Base-by-base conservation (phyloP, 2,888 invertebrate species). In the Tiliacea citrago region DNA sequence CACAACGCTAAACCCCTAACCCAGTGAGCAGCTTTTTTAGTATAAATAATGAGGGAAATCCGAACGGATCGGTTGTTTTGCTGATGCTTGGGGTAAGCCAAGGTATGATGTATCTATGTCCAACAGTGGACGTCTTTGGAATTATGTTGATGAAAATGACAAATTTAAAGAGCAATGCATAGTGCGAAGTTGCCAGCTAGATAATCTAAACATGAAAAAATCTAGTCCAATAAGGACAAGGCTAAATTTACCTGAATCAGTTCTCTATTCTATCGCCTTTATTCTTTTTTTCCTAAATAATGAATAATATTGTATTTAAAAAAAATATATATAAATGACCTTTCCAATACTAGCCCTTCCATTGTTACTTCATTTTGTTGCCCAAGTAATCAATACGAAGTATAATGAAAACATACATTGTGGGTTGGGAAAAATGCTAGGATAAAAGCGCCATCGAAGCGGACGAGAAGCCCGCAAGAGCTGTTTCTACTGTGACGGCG, bases 321-420 rank as follows among this genome's bases (percentile, higher is more conserved):
- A 63, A 67, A 62, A 12, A 45, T 21, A n/a, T n/a, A n/a, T 70
- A 61, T 66, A 60, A 68, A 81, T 70, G 53, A 60, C 53, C 35
- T 84, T 63, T 53, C n/a, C 49, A 62, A 63, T 70, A 65, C 53
- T 62, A 60, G 45, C 47, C 49, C 73, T 80, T 76, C 77, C 60
- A 82, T 86, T 88, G 86, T 86, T 83, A 75, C 73, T 72, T 67
- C 73, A 77, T 84, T 75, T 80, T 61, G 58, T 81, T 61, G 75
- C 75, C 82, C 76, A 73, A 84, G 86, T 88, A 86, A 86, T 88
- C 78, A 82, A 74, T 76, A 61, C 80, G 66, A 75, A 75, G 75
- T 82, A 81, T 81, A 80, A 86, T 82, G 79, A 73, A 76, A 84
- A 77, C 79, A 84, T 77, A 86, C 73, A 79, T 76, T 71, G 74